Percentiles rank a stretch among this genome's conserved stretches.
Conservation (phyloP, 2,113 vertebrate species). For the Coracopsis vasa region DNA sequence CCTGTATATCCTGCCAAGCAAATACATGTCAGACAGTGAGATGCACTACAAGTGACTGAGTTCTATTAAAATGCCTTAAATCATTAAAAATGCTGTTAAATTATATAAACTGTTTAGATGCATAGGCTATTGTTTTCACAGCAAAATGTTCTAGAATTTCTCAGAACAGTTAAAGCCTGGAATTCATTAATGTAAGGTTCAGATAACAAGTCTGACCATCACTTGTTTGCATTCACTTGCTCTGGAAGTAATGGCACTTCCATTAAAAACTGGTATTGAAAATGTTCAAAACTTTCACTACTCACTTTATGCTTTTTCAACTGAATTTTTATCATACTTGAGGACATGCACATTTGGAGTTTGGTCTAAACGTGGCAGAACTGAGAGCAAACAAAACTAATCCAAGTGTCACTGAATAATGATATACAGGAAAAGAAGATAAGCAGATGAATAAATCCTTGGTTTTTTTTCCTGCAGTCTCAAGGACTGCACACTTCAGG, state of each 20-base stretch:
- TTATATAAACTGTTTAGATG: neutral
- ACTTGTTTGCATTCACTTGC: neutral
- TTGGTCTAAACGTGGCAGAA: neutral
- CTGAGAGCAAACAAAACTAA: conserved; percentile 34
- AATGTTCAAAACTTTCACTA: neutral
- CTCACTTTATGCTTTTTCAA: neutral
- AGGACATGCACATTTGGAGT: neutral
- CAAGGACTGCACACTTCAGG: neutral
- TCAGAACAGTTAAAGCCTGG: neutral
- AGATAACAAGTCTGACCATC: neutral
- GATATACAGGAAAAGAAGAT: neutral
- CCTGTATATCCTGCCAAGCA: neutral
- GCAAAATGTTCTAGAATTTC: neutral
- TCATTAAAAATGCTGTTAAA: neutral
- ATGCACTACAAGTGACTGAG: neutral
- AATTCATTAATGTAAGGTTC: neutral
- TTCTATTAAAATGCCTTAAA: neutral
- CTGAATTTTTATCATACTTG: neutral
- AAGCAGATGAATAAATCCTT: conserved; percentile 10
- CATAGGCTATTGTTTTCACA: neutral
- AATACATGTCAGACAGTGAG: neutral
- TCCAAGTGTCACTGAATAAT: neutral
- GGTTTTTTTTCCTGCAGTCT: neutral
- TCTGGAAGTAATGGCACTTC: neutral
- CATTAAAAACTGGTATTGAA: neutral